phyloP scores from a whole-genome alignment of 2,113 vertebrate species.

The Etheostoma spectabile region DNA sequence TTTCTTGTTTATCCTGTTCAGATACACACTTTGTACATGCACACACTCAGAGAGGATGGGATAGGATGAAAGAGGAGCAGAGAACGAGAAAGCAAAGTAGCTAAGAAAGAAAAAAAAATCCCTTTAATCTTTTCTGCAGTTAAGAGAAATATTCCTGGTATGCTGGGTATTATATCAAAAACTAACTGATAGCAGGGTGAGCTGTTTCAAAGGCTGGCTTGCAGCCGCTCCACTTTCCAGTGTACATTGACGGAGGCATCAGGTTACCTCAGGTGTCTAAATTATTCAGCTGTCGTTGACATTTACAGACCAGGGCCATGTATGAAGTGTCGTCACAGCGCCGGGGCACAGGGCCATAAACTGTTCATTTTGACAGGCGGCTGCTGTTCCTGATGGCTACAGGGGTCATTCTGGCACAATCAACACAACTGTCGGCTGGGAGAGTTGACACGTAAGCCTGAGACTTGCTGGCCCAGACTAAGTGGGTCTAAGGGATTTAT shows the following conservation, averaged over 20 bases:
- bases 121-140: slow-evolving; percentile 5
- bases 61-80: neutral
- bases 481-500: slow-evolving; percentile 58
- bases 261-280: slow-evolving; percentile 70
- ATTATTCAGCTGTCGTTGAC: slow-evolving; percentile 81
- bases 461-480: slow-evolving; percentile 20
- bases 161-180: slow-evolving; percentile 22
- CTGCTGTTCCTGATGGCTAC: neutral
- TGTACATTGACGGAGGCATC: slow-evolving; percentile 58
- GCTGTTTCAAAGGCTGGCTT: neutral
- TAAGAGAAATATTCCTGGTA: slow-evolving; percentile 2
- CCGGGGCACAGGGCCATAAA: slow-evolving; percentile 4
- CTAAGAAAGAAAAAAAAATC: neutral
- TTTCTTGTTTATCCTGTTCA: slow-evolving; percentile 30
- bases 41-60: neutral
- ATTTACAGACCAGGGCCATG: slow-evolving; percentile 66
- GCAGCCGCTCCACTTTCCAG: slow-evolving; percentile 36
- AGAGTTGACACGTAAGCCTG: slow-evolving; percentile 46
- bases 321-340: slow-evolving; percentile 59
- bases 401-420: slow-evolving; percentile 55
- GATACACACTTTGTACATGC: slow-evolving; percentile 3
- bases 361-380: slow-evolving; percentile 17
- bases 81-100: neutral
- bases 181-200: neutral
- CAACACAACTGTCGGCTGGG: slow-evolving; percentile 31